A percentile compares a stretch with the other conserved stretches of the same genome.
Conservation (phyloP, 2,888 invertebrate genomes). For the Saturnia japonica region DNA sequence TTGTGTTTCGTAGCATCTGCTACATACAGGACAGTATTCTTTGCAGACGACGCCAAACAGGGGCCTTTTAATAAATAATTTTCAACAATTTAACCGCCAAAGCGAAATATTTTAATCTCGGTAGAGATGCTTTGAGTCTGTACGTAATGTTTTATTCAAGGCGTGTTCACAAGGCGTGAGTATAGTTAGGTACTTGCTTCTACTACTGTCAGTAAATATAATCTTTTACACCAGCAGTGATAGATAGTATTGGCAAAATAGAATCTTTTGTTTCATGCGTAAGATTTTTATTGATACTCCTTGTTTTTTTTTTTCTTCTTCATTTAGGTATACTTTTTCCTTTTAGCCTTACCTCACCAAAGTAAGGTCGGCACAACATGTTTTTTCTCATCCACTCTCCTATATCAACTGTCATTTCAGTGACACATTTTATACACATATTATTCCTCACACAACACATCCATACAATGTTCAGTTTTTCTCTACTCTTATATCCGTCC, state of each 20-base stretch:
- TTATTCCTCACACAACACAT: too few relatives aligned
- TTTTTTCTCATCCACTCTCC: too few relatives aligned
- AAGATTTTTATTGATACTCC: too few relatives aligned
- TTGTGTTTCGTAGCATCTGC: conserved; percentile 37
- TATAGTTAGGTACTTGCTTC: conserved; percentile 42
- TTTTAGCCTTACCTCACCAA: too few relatives aligned
- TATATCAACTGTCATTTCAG: too few relatives aligned
- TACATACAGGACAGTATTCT: conserved; percentile 43
- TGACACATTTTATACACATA: too few relatives aligned
- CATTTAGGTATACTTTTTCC: too few relatives aligned
- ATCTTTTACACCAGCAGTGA: neutral
- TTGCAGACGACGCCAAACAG: conserved; percentile 44
- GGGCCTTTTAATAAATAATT: conserved; percentile 68
- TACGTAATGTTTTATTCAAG: conserved; percentile 62
- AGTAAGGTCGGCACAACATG: too few relatives aligned
- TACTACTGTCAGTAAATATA: neutral
- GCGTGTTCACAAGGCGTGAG: conserved; percentile 53
- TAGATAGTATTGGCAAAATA: neutral
- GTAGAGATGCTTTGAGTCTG: conserved; percentile 65
- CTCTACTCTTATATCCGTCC: too few relatives aligned
- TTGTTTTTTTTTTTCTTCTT: too few relatives aligned
- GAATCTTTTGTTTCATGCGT: neutral
- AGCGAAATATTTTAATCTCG: conserved; percentile 76
- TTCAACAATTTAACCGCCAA: conserved; percentile 62
- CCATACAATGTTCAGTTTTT: too few relatives aligned